Percentiles rank a stretch among this genome's conserved stretches.
These are phyloP conservation scores for Congeria kusceri DNA, from an alignment of 2,888 invertebrate genomes.

Conservation along the genomic window DNA sequence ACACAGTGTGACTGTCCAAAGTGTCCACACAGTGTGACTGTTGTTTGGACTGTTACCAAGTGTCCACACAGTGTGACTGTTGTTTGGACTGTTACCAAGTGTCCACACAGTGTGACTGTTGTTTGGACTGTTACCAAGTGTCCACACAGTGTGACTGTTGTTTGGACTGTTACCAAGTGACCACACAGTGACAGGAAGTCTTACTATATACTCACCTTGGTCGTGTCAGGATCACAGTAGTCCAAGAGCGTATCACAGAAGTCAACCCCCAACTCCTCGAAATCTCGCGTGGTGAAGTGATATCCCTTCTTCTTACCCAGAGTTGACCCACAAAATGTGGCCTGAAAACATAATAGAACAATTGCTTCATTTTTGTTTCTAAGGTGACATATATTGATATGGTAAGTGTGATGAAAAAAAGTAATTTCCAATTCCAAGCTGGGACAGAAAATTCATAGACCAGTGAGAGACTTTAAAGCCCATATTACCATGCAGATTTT, in stretches of 20 bases:
- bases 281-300: constrained; percentile 93
- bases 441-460: too few relatives aligned
- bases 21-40: too few relatives aligned
- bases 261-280: constrained; percentile 93
- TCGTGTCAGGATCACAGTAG: constrained; percentile 89
- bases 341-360: constrained; percentile 84
- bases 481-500: too few relatives aligned
- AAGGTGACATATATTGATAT: too few relatives aligned
- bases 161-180: not conserved
- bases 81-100: too few relatives aligned
- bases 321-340: constrained; percentile 94
- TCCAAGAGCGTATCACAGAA: constrained; percentile 97
- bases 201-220: constrained; percentile 78
- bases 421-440: too few relatives aligned
- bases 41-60: not conserved
- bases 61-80: not conserved
- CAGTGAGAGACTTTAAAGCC: too few relatives aligned
- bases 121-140: too few relatives aligned
- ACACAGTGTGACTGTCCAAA: too few relatives aligned
- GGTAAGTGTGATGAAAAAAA: too few relatives aligned
- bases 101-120: too few relatives aligned
- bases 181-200: not conserved
- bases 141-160: too few relatives aligned
- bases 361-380: not conserved
- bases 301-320: constrained; percentile 92